These are phyloP conservation scores for Thelaira solivaga DNA, from an alignment of 2,888 invertebrate genomes.

Conservation along the genomic window DNA sequence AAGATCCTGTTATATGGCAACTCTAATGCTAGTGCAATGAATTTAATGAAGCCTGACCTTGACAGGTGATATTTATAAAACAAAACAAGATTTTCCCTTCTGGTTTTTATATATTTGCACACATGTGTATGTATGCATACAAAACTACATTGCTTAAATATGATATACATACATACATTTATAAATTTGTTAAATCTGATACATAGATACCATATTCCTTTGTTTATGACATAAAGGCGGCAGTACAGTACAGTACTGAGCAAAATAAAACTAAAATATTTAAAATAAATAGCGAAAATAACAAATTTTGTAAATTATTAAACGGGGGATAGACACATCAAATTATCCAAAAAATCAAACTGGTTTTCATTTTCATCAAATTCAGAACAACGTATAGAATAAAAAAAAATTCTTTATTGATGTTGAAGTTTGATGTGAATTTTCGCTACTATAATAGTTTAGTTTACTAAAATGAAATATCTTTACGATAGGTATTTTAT, in stretches of 20 bases:
- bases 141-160: not conserved
- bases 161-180: not conserved
- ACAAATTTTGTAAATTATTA: no score
- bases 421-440: no score
- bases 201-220: not conserved
- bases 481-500: no score
- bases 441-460: no score
- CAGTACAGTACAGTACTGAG: not conserved
- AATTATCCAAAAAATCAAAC: no score
- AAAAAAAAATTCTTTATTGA: no score
- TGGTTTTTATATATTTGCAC: not conserved
- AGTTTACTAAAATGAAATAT: no score
- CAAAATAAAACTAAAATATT: not conserved
- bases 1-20: constrained; percentile 4
- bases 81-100: not conserved
- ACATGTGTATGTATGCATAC: not conserved
- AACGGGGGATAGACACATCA: no score
- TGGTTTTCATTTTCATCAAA: no score
- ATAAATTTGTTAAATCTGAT: not conserved
- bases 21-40: not conserved
- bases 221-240: not conserved
- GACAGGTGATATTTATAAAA: constrained; percentile 30
- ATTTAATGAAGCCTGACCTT: constrained; percentile 16
- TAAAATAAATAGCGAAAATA: no score
- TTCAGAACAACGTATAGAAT: no score